phyloP scores from a whole-genome alignment of 2,113 vertebrate genomes.

The Chaetops frenatus region DNA sequence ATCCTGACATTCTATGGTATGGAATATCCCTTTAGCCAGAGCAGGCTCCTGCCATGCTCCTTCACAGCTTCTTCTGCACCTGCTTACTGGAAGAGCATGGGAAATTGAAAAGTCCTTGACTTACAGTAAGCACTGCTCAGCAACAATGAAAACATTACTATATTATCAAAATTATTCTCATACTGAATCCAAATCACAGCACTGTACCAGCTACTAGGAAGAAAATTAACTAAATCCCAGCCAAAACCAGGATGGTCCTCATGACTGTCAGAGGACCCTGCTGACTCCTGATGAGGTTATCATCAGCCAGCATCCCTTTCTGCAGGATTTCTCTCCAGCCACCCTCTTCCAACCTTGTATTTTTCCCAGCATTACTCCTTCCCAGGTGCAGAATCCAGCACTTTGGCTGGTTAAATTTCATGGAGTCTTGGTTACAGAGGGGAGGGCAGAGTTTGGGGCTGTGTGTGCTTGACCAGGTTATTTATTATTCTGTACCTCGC shows the following conservation, averaged over 20 bases:
- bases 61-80: neutral
- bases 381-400: neutral
- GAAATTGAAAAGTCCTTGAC: neutral
- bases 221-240: neutral
- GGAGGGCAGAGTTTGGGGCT: too few relatives aligned
- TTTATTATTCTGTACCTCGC: too few relatives aligned
- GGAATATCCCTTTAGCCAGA: neutral
- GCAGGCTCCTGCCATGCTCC: neutral
- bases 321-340: neutral
- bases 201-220: neutral
- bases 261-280: neutral
- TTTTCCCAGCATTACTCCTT: neutral
- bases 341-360: accelerated
- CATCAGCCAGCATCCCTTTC: neutral
- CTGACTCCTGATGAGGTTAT: neutral
- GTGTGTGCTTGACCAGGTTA: too few relatives aligned
- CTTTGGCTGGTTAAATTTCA: neutral
- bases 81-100: neutral
- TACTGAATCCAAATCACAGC: neutral
- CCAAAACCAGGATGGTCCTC: neutral
- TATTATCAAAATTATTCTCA: neutral
- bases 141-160: neutral
- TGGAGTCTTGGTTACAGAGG: neutral
- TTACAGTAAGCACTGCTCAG: neutral
- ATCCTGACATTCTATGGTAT: too few relatives aligned